Evolutionary conservation across 2,888 invertebrate species (phyloP).

Genomic region (Drosophila putrida): DNA sequence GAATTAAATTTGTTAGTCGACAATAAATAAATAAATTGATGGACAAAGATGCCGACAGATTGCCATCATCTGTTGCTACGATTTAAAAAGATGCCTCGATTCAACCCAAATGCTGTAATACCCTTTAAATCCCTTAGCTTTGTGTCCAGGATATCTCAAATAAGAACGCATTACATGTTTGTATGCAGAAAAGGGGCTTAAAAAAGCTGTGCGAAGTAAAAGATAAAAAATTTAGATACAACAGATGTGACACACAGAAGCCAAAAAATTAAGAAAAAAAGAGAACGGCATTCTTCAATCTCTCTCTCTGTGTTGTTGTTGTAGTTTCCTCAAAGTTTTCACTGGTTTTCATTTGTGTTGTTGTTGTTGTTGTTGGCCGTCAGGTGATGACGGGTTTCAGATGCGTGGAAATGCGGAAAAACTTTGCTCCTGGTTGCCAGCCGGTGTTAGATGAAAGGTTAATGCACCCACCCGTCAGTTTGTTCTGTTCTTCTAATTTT

Average conservation of each 20-base stretch:
- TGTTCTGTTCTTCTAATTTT: neutral
- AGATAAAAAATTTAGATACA: constrained; percentile 22
- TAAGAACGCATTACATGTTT: neutral
- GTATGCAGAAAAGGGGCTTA: constrained; percentile 19
- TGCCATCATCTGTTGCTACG: neutral
- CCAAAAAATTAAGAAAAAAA: neutral
- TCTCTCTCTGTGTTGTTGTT: neutral
- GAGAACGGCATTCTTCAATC: neutral
- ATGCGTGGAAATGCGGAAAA: constrained; percentile 37
- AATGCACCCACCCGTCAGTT: constrained; percentile 49
- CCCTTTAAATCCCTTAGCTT: neutral
- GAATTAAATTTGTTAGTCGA: too few relatives aligned
- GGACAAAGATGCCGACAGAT: neutral
- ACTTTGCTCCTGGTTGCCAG: constrained; percentile 37
- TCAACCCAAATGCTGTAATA: neutral
- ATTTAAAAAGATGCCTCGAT: neutral
- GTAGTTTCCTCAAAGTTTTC: neutral
- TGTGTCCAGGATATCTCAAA: neutral
- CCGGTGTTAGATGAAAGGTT: constrained; percentile 50
- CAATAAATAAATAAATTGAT: neutral
- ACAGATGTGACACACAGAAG: constrained; percentile 47
- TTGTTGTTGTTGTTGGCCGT: constrained; percentile 4
- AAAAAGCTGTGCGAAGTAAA: constrained; percentile 20
- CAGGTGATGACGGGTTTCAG: constrained; percentile 41
- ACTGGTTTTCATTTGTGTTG: neutral